These are phyloP conservation scores for Herpailurus yagouaroundi DNA, from an alignment of 2,113 vertebrate species.

Conservation along the genomic window DNA sequence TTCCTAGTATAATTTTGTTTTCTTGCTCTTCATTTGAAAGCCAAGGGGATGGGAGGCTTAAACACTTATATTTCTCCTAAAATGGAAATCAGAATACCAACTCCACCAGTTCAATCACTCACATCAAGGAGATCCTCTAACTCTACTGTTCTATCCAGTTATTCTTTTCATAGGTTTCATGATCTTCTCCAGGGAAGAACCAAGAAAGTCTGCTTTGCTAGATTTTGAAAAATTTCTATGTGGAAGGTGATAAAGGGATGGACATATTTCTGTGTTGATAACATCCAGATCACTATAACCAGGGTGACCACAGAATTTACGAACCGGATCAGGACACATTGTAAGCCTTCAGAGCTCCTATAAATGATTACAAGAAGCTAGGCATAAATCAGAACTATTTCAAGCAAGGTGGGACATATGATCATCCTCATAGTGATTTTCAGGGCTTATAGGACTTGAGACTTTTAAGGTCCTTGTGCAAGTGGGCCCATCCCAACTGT, in stretches of 20 bases:
- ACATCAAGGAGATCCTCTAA: background rate
- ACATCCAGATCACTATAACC: background rate
- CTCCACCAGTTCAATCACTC: background rate
- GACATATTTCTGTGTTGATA: background rate
- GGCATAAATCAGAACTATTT: background rate
- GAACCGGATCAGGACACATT: background rate
- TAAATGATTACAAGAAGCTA: background rate
- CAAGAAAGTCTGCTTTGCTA: background rate
- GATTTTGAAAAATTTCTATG: background rate
- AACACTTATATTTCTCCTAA: background rate
- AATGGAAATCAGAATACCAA: background rate
- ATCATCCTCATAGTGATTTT: background rate
- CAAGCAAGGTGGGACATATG: background rate
- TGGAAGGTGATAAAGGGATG: background rate
- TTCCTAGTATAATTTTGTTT: background rate
- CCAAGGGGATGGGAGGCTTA: background rate
- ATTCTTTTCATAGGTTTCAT: background rate
- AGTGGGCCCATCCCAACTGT: background rate
- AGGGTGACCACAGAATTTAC: background rate
- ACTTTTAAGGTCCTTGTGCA: background rate
- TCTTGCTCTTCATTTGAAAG: background rate
- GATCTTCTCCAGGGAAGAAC: background rate
- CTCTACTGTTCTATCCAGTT: background rate
- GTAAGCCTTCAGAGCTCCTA: background rate
- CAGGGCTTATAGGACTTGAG: background rate